Percentiles rank a stretch among this genome's conserved stretches.
phyloP scores from a whole-genome alignment of 2,888 invertebrate genomes.

The Metellina segmentata region DNA sequence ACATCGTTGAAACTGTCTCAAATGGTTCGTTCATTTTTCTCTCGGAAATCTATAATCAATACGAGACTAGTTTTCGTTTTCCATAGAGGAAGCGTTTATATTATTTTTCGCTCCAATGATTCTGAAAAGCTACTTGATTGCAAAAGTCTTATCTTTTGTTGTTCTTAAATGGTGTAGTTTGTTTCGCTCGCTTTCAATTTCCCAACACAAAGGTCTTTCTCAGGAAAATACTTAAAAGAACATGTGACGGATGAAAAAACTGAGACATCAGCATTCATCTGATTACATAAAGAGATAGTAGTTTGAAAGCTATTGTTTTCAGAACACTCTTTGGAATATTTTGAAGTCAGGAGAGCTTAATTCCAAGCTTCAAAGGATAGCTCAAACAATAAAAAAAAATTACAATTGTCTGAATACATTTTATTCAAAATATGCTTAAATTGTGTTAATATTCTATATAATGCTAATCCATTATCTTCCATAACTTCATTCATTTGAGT shows the following conservation, averaged over 20 bases:
- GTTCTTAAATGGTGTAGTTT: slow-evolving; percentile 7
- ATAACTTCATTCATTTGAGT: too few species aligned
- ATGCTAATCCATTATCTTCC: too few species aligned
- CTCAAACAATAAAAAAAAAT: too few species aligned
- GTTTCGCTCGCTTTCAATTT: neutral
- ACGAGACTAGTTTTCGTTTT: slow-evolving; percentile 51
- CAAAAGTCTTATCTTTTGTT: slow-evolving; percentile 8
- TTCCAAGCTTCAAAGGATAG: too few species aligned
- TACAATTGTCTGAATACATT: too few species aligned
- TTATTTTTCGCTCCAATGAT: slow-evolving; percentile 39
- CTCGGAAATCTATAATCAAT: slow-evolving; percentile 50
- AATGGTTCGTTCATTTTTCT: slow-evolving; percentile 54
- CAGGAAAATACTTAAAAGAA: neutral
- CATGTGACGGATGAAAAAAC: neutral
- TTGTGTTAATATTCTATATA: too few species aligned
- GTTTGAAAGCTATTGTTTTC: neutral
- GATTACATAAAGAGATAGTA: neutral
- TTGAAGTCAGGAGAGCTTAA: too few species aligned
- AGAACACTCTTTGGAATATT: neutral
- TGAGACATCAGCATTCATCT: neutral
- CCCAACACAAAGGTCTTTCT: neutral
- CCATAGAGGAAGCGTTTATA: slow-evolving; percentile 25
- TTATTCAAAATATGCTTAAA: too few species aligned
- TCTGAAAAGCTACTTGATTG: slow-evolving; percentile 50
- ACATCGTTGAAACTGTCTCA: slow-evolving; percentile 43